Conservation (phyloP, 2,797 vertebrate genomes). For the Clarias platycephalus region DNA sequence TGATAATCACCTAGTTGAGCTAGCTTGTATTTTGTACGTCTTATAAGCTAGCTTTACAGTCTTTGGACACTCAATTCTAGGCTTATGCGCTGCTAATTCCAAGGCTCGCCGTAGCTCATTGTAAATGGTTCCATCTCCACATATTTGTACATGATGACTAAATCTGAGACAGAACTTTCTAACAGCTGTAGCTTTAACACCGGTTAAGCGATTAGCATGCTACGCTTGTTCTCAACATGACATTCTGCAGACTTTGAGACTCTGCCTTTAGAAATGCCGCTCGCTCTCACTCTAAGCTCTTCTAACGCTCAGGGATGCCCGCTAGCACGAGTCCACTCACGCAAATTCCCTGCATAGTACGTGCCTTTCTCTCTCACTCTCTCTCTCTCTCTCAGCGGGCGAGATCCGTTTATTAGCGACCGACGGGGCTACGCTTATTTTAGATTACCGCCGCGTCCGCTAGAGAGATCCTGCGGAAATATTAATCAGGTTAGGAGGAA, state of each 20-base stretch:
- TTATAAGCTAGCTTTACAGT: background rate
- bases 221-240: slow-evolving; percentile 1
- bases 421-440: slow-evolving; percentile 60
- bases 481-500: slow-evolving; percentile 70
- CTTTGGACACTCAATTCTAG: background rate
- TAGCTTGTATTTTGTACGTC: background rate
- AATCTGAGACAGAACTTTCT: too few species aligned
- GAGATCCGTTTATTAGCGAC: slow-evolving; percentile 58
- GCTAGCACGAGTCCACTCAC: slow-evolving; percentile 16
- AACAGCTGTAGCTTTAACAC: background rate
- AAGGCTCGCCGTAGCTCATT: background rate
- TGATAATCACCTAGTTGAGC: background rate
- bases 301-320: background rate
- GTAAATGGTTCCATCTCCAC: background rate
- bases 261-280: slow-evolving; percentile 20
- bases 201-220: background rate
- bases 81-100: background rate
- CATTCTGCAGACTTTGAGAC: slow-evolving; percentile 24
- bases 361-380: too few species aligned
- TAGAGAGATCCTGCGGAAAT: slow-evolving; percentile 63
- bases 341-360: slow-evolving; percentile 19
- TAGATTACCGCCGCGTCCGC: slow-evolving; percentile 62
- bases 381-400: slow-evolving; percentile 29
- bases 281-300: background rate
- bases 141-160: background rate